phyloP scores from a whole-genome alignment of 30 jellyfish, hydroid and myxozoan genomes.

The Rhopilema esculentum region DNA sequence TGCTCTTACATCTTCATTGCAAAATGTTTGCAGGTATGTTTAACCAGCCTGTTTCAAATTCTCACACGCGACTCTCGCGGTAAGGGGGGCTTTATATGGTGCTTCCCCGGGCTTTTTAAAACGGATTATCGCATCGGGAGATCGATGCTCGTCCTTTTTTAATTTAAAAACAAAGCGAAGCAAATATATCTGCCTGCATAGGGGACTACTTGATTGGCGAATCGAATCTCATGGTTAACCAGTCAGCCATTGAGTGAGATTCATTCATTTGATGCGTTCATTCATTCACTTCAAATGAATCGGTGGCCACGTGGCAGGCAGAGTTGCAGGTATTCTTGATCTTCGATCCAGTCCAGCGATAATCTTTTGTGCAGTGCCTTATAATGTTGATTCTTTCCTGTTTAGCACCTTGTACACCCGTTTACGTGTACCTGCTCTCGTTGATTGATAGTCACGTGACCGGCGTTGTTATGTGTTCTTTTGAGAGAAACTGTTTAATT shows the following conservation, averaged over 20 bases:
- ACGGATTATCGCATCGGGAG: too few relatives aligned
- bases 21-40: neutral
- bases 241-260: neutral
- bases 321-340: neutral
- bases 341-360: neutral
- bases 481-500: neutral
- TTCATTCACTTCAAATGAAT: neutral
- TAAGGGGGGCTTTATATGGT: too few relatives aligned
- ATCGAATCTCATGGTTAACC: neutral
- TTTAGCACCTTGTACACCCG: neutral
- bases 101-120: neutral
- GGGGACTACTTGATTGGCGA: neutral
- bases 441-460: neutral
- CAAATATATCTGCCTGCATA: too few relatives aligned
- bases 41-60: neutral
- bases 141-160: too few relatives aligned
- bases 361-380: neutral
- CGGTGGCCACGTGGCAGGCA: neutral
- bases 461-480: neutral
- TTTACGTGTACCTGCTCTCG: neutral
- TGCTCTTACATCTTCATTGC: neutral
- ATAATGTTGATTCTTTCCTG: neutral
- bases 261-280: neutral
- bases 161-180: too few relatives aligned
- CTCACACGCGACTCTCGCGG: too few relatives aligned